These are phyloP conservation scores for Arothron firmamentum DNA, from an alignment of 2,113 vertebrate species.

Conservation along the genomic window DNA sequence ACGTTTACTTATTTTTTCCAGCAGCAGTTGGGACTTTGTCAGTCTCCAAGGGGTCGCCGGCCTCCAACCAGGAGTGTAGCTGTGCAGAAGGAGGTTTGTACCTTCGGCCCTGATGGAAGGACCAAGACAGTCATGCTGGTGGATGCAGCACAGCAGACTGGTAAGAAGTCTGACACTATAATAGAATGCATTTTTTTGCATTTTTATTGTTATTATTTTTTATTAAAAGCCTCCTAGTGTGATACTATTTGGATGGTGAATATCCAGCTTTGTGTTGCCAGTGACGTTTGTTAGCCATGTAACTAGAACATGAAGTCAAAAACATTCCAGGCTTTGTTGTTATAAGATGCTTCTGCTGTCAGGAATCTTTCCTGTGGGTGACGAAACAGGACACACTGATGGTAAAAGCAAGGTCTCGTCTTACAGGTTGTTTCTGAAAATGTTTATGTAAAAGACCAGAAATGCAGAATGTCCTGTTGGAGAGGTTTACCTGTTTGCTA, in stretches of 20 bases:
- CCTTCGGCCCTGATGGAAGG: conserved; percentile 84
- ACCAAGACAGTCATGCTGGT: conserved; percentile 91
- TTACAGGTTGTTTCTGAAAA: conserved; percentile 30
- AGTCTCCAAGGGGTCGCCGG: conserved; percentile 81
- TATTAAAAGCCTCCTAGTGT: not conserved
- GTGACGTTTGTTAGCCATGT: conserved; percentile 1
- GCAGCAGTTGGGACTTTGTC: conserved; percentile 70
- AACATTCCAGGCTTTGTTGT: conserved; percentile 35
- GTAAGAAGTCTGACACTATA: conserved; percentile 57
- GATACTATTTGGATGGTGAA: not conserved
- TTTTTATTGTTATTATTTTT: too few species aligned
- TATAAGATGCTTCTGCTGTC: not conserved
- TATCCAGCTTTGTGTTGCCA: not conserved
- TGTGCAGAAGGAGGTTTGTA: conserved; percentile 92
- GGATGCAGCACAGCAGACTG: conserved; percentile 95
- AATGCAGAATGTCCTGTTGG: conserved; percentile 64
- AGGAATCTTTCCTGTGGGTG: conserved; percentile 2
- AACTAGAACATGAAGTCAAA: not conserved
- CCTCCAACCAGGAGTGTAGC: conserved; percentile 89
- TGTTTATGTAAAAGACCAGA: conserved; percentile 18
- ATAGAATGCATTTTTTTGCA: not conserved
- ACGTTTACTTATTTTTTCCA: conserved; percentile 50
- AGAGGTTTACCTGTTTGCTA: conserved; percentile 5
- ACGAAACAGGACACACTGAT: conserved; percentile 24
- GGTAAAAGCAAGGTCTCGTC: conserved; percentile 24